phyloP scores from a whole-genome alignment of 2,113 vertebrate species.

The Psilopsiagon aymara region DNA sequence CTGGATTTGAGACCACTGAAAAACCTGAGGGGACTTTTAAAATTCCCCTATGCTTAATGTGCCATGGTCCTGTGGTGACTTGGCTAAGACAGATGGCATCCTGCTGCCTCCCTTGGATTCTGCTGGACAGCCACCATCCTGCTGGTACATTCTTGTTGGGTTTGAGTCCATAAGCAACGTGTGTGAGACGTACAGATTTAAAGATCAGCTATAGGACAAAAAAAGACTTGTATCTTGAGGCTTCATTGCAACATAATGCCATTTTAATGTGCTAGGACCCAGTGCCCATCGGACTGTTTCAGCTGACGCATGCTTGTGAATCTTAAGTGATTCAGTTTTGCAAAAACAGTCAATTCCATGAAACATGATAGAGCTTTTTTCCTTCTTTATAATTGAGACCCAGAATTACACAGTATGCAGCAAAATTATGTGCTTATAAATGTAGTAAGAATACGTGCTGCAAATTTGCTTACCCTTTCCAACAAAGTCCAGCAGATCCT shows the following conservation, averaged over 20 bases:
- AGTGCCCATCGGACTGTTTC: neutral
- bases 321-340: neutral
- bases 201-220: neutral
- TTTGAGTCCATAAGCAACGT: neutral
- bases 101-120: neutral
- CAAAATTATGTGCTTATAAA: neutral
- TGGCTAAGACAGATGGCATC: neutral
- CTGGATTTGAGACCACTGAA: neutral
- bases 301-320: accelerated
- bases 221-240: neutral
- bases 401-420: neutral
- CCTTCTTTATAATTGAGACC: neutral
- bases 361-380: neutral
- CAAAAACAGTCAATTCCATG: neutral
- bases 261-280: neutral
- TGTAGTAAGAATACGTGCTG: neutral
- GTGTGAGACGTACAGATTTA: neutral
- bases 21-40: neutral
- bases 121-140: neutral
- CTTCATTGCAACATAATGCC: neutral
- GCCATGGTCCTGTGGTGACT: neutral
- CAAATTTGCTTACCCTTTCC: neutral
- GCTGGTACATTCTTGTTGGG: neutral
- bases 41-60: neutral
- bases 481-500: neutral